Base-by-base conservation (phyloP, 1,140 invertebrate species). In the Venustaconcha ellipsiformis region DNA sequence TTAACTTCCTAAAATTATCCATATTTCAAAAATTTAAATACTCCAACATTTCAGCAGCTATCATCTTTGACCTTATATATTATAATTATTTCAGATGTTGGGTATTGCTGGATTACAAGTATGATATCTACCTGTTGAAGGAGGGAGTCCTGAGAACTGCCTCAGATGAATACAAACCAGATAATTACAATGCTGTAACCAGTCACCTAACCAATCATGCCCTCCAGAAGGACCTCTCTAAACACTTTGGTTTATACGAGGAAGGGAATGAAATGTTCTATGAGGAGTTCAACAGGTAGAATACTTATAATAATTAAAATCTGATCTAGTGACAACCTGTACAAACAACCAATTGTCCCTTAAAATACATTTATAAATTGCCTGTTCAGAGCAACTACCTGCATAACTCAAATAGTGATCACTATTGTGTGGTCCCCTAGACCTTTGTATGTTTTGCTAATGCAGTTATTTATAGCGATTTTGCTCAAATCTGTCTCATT, bases 181-280 rank as follows among this genome's bases (percentile, higher is more conserved):
- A 80, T 14, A 75, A 81, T 67, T 78, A 81, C 63, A 75, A 73
- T 70, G 78, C 83, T 68, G 71, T 84, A 70, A 83, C 82, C 2
- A 78, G 81, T 71, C 84, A 86, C 66, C 77, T 86, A 37, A 86
- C 84, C 68, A 86, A 86, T 81, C 84, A 86, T 57, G 72, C 78
- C 26, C 74, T 86, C 20, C 84, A 86, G 65, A 77, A 83, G 70
- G 80, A 86, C 57, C 55, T 76, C 64, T 86, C 84, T 17, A 30
- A 74, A 65, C 83, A 84, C 65, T 86, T 80, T 80, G 83, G 84
- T 3, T 64, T 66, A 72, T 86, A 80, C 77, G 84, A 86, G 71
- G 80, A 80, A 23, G 84, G 84, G 59, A 86, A 86, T 81, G 84
- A 86, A 80, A 81, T 86, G 80, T 86, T 86, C 74, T 86, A 79